Evolutionary conservation across 2,888 invertebrate genomes (phyloP), one percentile per base, ranked within the genome.

Genomic region (Prosapia bicincta): DNA sequence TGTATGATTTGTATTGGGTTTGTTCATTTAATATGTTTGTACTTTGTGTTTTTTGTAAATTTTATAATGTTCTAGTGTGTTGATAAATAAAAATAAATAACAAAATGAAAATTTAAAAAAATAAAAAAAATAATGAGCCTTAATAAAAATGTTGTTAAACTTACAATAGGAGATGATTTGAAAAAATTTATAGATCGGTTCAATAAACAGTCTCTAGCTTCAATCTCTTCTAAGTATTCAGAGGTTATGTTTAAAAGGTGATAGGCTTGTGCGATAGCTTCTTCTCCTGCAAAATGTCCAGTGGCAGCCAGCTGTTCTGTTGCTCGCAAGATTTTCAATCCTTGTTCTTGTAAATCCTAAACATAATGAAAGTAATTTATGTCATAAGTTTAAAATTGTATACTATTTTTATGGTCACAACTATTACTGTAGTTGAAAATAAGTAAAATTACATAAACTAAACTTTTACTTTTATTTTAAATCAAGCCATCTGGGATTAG

Each of bases 251-350:
- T 89, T 26, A 93, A 86, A 69, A 92, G 88, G 65, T 87, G 86
- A 82, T 92, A 93, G 3, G 92, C 89, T 80, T 90, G 88, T 70
- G 88, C 87, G 72, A 89, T 90, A 0, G 90, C 91, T 82, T 91
- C 89, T 81, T 91, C 90, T 2, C 91, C 90, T 25, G 90, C 91
- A 81, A 92, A 90, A 82, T 91, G 90, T 30, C 91, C 92, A 2
- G 90, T 88, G 25, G 90, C 88, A 67, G 91, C 89, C 76, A 94
- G 87, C 82, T 91, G 91, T 84, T 94, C 94, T 20, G 93, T 93
- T 54, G 92, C 91, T 82, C 91, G 90, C 25, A 93, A 91, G 81
- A 94, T 90, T 84, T 91, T 92, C 71, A 94, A 85, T 7, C 92
- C 91, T 80, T 89, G 88, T 83, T 94, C 94, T 83, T 94, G 91